phyloP scores from a whole-genome alignment of 2,797 vertebrate species.

The Coreius guichenoti region DNA sequence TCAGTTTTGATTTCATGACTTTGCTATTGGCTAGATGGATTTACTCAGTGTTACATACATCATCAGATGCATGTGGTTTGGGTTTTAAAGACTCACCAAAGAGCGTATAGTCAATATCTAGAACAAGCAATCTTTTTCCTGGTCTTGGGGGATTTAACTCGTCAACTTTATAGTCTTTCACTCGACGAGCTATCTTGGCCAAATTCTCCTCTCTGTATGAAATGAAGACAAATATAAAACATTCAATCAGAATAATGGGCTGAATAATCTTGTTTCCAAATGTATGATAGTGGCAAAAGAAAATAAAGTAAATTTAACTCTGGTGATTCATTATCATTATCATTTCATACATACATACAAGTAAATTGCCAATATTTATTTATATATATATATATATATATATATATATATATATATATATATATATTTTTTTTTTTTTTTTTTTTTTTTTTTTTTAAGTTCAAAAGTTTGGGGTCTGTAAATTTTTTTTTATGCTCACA shows the following conservation, averaged over 20 bases:
- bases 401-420: too few species aligned
- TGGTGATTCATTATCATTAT: neutral
- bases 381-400: too few species aligned
- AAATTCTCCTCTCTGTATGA: conserved; percentile 93
- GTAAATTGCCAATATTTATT: neutral
- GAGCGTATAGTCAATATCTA: conserved; percentile 97
- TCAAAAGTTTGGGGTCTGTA: neutral
- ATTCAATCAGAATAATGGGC: neutral
- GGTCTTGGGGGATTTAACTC: conserved; percentile 93
- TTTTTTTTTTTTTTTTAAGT: too few species aligned
- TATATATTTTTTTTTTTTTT: too few species aligned
- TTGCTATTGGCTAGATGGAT: neutral
- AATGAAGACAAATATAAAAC: conserved; percentile 33
- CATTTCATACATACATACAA: too few species aligned
- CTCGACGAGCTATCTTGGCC: conserved; percentile 94
- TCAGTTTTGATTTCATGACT: neutral
- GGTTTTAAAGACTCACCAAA: conserved; percentile 85
- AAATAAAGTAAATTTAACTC: neutral
- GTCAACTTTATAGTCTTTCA: conserved; percentile 98
- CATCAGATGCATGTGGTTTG: neutral
- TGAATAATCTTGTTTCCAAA: neutral
- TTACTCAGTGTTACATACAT: neutral
- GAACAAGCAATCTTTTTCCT: conserved; percentile 93
- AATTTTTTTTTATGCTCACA: neutral
- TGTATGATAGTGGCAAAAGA: neutral